Base-by-base conservation (phyloP, 1,140 invertebrate genomes). In the Dufourea novaeangliae region DNA sequence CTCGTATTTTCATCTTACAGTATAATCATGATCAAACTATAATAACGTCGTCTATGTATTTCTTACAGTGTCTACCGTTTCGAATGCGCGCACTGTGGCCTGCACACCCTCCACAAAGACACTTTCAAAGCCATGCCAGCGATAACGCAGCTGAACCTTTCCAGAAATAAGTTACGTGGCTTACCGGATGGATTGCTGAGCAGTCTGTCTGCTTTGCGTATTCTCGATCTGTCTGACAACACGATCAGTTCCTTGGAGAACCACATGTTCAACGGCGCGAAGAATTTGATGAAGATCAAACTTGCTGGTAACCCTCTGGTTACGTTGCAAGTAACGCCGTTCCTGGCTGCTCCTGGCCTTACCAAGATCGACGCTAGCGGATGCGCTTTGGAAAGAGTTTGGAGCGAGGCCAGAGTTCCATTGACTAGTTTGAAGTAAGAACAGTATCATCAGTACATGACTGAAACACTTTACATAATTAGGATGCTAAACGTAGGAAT, bases 191-290 rank as follows among this genome's bases (percentile, higher is more conserved):
- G 87, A 46, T 88, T 95, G 46, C 92, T 95, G 85, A 88, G 93
- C 20, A 82, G 90, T 64, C 90, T 94, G 7, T 93, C 92, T 3
- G 93, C 94, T 77, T 89, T 96, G 0, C 93, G 94, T 17, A 94
- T 95, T 57, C 89, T 96, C 50, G 95, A 96, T 87, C 89, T 96
- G 6, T 95, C 95, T n/a, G 93, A 95, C 77, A 96, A 96, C 82
- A 82, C 93, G 56, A 92, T 96, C 25, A 86, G 87, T 0, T 89
- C 90, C 11, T 85, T 96, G 27, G 93, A 94, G n/a, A 89, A 90
- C 3, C 91, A 94, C 62, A 92, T 95, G 71, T 96, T 97, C 86
- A 59, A 61, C n/a, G 92, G 91, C 17, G 90, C 90, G 89, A 91
- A 81, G 86, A 94, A 80, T 52, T 88, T 97, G 63, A 93, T 91